phyloP scores from a whole-genome alignment of 1,140 invertebrate species.

The Cotesia glomerata region DNA sequence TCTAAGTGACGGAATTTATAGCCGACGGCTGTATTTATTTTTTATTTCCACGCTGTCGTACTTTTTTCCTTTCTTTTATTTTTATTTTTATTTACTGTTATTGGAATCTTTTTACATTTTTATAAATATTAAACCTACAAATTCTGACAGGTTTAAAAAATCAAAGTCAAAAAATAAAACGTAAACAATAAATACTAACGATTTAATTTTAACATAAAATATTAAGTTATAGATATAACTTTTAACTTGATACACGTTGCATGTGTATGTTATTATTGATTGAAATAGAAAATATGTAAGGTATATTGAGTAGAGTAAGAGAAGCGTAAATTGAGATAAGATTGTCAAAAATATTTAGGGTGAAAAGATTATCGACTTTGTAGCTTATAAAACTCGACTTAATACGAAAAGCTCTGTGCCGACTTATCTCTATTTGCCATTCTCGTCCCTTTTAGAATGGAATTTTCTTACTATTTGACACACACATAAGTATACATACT shows the following conservation, averaged over 20 bases:
- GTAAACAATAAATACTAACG: neutral
- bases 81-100: no score
- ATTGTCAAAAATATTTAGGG: constrained; percentile 4
- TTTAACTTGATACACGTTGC: no score
- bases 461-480: neutral
- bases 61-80: no score
- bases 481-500: neutral
- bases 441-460: neutral
- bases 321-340: neutral
- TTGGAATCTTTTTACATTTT: no score
- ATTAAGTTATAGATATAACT: neutral
- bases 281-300: no score
- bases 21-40: no score
- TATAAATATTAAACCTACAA: no score
- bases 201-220: neutral
- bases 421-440: neutral
- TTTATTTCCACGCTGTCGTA: no score
- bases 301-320: neutral
- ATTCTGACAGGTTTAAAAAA: neutral
- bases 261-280: no score
- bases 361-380: constrained; percentile 2
- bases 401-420: neutral
- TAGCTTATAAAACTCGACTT: neutral
- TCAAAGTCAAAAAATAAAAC: neutral
- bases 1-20: no score